Evolutionary conservation across 2,888 invertebrate genomes (phyloP).

Genomic region (Cephus pulcher): DNA sequence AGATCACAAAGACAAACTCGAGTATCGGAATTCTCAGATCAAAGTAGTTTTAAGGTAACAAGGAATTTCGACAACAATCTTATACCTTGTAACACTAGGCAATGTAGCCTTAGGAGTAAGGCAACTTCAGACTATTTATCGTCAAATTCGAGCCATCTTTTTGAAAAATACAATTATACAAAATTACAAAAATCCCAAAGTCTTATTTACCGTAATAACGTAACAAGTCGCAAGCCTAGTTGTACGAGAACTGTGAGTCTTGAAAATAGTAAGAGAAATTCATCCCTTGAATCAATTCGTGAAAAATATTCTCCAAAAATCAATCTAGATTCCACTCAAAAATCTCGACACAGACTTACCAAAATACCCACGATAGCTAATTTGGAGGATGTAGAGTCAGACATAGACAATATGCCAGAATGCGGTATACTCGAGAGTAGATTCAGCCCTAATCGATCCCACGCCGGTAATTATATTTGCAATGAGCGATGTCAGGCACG

Average conservation of each 20-base stretch:
- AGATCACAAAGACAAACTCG: not conserved
- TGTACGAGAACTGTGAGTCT: not conserved
- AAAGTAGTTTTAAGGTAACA: not conserved
- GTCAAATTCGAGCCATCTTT: not conserved
- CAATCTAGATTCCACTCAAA: not conserved
- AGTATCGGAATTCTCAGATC: not conserved
- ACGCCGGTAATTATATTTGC: conserved; percentile 41
- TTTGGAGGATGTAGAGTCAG: conserved; percentile 24
- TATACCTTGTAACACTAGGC: not conserved
- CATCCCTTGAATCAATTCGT: not conserved
- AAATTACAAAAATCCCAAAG: not conserved
- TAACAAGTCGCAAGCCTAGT: not conserved
- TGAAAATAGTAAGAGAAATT: not conserved
- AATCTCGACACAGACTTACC: conserved; percentile 22
- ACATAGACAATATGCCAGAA: conserved; percentile 30
- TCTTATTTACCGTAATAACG: not conserved
- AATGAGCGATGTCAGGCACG: conserved; percentile 35
- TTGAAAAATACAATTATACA: not conserved
- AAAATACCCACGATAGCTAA: conserved; percentile 34
- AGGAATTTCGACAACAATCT: not conserved
- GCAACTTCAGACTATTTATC: not conserved
- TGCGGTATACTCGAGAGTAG: conserved; percentile 36
- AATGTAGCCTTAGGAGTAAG: not conserved
- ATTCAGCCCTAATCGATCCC: conserved; percentile 28
- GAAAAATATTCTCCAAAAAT: conserved; percentile 6